Base-by-base conservation (phyloP, 2,113 vertebrate species). In the Gallinago media region DNA sequence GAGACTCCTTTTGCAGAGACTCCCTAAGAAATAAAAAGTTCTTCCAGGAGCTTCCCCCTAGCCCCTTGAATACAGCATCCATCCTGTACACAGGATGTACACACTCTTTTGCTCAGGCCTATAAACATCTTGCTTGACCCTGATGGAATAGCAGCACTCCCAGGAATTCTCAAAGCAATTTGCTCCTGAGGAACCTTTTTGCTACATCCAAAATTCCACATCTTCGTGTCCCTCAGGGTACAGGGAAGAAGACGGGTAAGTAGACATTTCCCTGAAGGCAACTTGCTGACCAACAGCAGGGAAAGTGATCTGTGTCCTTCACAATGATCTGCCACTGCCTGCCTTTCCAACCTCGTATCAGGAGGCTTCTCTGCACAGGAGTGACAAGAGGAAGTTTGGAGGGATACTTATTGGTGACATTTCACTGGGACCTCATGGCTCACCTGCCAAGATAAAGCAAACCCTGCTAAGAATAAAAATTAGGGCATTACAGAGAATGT, bases 371-470 rank as follows among this genome's bases (percentile, higher is more conserved):
- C 34, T 63, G 31, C 17, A 46, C 3, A 20, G 26, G 10, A 82
- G 18, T 62, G 6, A 31, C 3, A 10, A 55, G n/a, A 72, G 27
- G 36, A 76, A 66, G 26, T 15, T 0, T 21, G 52, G 12, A 29
- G 46, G 16, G 32, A 46, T 7, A 12, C 4, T 11, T 36, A 4
- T 7, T 34, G 12, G 42, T 34, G 55, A 8, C 54, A 21, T 12
- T 6, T 83, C 75, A 38, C 27, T 0, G 0, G 21, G 12, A 66
- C 15, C 5, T 68, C 46, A 15, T 7, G 31, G 34, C 14, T 67
- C 47, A 49, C 22, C 9, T 52, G 36, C 29, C 27, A 23, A 62
- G 29, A 19, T n/a, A 73, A 85, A 79, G 38, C 5, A 40, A 52
- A 47, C 27, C 25, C 19, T 74, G 21, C 52, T 15, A 31, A 83